Percentiles rank a stretch among this genome's conserved stretches.
Conservation (phyloP, 2,888 invertebrate species). For the Biston betularia region DNA sequence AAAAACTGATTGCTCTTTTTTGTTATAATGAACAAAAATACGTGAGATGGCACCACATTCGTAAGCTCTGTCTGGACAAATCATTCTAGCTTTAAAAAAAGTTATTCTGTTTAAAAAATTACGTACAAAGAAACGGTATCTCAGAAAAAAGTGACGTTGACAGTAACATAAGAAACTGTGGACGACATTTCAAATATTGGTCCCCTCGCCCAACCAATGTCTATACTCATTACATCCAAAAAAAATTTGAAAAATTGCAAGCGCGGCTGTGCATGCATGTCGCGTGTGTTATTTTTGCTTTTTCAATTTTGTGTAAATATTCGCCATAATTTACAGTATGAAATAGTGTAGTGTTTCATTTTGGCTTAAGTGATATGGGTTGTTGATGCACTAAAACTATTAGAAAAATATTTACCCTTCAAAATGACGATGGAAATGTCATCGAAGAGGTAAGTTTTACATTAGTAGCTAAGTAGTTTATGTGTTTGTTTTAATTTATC, state of each 20-base stretch:
- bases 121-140: not conserved
- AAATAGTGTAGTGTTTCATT: conserved; percentile 12
- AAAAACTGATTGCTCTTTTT: too few relatives aligned
- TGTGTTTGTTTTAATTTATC: conserved; percentile 6
- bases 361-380: conserved; percentile 56
- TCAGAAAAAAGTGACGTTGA: conserved; percentile 38
- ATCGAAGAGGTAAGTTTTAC: conserved; percentile 76
- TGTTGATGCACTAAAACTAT: conserved; percentile 56
- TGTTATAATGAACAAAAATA: too few relatives aligned
- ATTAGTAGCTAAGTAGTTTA: not conserved
- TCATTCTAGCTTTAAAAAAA: too few relatives aligned
- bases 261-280: conserved; percentile 49
- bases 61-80: too few relatives aligned
- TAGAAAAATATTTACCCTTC: conserved; percentile 55
- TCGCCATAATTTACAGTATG: conserved; percentile 24
- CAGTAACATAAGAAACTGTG: conserved; percentile 21
- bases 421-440: conserved; percentile 83
- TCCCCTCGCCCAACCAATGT: not conserved
- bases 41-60: too few relatives aligned
- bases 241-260: conserved; percentile 44
- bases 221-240: conserved; percentile 33
- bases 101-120: not conserved
- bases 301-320: conserved; percentile 39
- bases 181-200: not conserved
- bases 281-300: conserved; percentile 48